Evolutionary conservation across 2,113 vertebrate species (phyloP), one percentile per base, ranked within the genome.

Genomic region (Seriola aureovittata): DNA sequence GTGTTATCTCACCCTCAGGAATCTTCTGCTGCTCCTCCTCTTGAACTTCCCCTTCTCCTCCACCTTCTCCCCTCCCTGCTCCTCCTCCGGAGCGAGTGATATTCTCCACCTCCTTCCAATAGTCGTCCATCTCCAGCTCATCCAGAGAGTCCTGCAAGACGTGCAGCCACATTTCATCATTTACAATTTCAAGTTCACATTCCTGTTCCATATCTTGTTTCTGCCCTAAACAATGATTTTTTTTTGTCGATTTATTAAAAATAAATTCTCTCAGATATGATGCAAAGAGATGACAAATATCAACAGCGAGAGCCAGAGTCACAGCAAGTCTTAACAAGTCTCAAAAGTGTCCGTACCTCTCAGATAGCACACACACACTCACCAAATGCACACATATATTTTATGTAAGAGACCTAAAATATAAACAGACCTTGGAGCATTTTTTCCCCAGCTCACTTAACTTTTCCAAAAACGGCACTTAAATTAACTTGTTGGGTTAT

Each of bases 31-130:
- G 85, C 63, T 97, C 95, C 64, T 96, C 95, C 57, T 97, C 95
- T 80, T 88, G 96, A 36, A 93, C 89, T 52, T 96, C 96, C 0
- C 95, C 92, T 71, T 96, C 95, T 89, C 88, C 94, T 55, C 94
- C 96, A 23, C 93, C 88, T 81, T 95, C 65, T 95, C 92, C 78
- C 92, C 95, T 3, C 91, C 86, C 87, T 91, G 93, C 84, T 89
- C 91, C 89, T 94, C 92, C 91, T 71, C 92, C 78, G 85, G 97
- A 92, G 92, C 94, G 91, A 64, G 96, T 94, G 88, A 99, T 99
- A 60, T 97, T 95, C 94, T 99, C 96, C 78, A 99, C 74, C 93
- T 99, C 98, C 50, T 89, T 97, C 96, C 96, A 99, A 71, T 97
- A 99, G 85, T 97, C 97, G 46, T 97, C 96, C 96, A 99, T 95